phyloP scores from a whole-genome alignment of 2,888 invertebrate species.

The Deilephila porcellus region DNA sequence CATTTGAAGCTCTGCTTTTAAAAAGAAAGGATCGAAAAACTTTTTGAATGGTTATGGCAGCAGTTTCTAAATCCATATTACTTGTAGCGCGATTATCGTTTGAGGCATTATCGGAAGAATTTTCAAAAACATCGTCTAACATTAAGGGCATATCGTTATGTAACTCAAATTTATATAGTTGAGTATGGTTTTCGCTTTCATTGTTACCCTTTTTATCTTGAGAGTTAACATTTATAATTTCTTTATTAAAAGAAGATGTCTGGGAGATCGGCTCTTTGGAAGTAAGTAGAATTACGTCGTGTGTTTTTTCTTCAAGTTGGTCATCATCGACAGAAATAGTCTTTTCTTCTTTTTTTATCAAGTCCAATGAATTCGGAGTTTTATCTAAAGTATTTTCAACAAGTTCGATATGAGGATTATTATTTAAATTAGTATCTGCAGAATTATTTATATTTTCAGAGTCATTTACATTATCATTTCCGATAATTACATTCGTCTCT shows the following conservation, averaged over 20 bases:
- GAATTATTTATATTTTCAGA: not conserved
- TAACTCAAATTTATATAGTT: not conserved
- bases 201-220: not conserved
- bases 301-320: no score
- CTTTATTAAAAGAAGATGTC: not conserved
- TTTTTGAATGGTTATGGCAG: slow-evolving; percentile 85
- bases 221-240: not conserved
- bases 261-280: not conserved
- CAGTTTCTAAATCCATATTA: slow-evolving; percentile 79
- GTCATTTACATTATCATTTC: not conserved
- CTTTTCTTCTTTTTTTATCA: no score
- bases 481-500: not conserved
- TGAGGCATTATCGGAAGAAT: slow-evolving; percentile 28
- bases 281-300: no score
- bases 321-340: no score
- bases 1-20: slow-evolving; percentile 73
- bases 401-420: not conserved
- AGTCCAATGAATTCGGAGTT: no score
- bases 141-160: slow-evolving; percentile 21
- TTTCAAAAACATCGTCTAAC: slow-evolving; percentile 37
- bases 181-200: no score
- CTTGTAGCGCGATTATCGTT: slow-evolving; percentile 42
- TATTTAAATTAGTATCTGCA: not conserved
- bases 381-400: not conserved
- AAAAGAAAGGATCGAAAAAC: slow-evolving; percentile 81